A percentile compares a stretch with the other conserved stretches of the same genome.
Evolutionary conservation across 2,797 vertebrate species (phyloP).

Genomic region (Gobio occitaniae): DNA sequence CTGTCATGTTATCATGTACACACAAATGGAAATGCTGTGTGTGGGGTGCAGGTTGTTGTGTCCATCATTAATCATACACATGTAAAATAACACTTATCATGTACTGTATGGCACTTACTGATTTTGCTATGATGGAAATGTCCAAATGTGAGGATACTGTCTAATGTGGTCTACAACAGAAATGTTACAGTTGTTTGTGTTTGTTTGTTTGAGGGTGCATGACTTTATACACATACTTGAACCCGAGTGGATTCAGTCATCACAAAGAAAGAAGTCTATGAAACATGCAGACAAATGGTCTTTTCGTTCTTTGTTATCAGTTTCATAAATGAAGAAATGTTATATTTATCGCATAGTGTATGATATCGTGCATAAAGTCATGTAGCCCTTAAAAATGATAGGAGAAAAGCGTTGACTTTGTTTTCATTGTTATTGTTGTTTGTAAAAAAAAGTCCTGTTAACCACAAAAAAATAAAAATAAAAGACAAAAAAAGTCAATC

Average conservation of each 20-base stretch:
- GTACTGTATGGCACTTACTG: slow-evolving; percentile 51
- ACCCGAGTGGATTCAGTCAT: slow-evolving; percentile 6
- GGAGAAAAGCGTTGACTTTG: slow-evolving; percentile 10
- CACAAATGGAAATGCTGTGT: slow-evolving; percentile 24
- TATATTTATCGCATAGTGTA: slow-evolving; percentile 24
- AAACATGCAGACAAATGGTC: slow-evolving; percentile 11
- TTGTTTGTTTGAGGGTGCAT: neutral
- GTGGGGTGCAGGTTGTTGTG: neutral
- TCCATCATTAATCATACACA: slow-evolving; percentile 17
- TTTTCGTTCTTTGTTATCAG: neutral
- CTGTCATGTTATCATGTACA: neutral
- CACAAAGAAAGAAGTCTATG: slow-evolving; percentile 10
- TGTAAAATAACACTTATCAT: slow-evolving; percentile 26
- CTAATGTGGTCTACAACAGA: slow-evolving; percentile 7
- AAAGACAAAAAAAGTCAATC: neutral
- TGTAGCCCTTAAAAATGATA: slow-evolving; percentile 52
- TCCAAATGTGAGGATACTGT: neutral
- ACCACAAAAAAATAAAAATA: slow-evolving; percentile 6
- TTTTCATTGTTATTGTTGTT: slow-evolving; percentile 13
- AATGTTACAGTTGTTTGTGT: slow-evolving; percentile 7
- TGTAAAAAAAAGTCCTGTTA: neutral
- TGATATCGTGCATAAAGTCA: slow-evolving; percentile 42
- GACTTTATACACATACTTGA: slow-evolving; percentile 18
- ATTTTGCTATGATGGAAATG: slow-evolving; percentile 7
- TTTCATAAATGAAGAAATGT: slow-evolving; percentile 26